Evolutionary conservation across 2,113 vertebrate genomes (phyloP).

Genomic region (Cromileptes altivelis): DNA sequence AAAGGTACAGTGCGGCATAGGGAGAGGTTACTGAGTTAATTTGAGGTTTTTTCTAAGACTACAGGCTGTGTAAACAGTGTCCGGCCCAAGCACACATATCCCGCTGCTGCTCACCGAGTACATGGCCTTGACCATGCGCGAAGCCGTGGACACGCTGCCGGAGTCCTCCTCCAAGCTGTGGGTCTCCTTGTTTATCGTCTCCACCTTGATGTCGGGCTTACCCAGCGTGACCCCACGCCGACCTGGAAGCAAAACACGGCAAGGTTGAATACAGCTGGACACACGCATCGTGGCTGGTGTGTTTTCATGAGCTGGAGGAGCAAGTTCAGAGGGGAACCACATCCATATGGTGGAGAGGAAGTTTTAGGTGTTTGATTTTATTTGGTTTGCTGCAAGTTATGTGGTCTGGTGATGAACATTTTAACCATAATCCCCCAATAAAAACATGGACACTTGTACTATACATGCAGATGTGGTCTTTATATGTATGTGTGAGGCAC

Average conservation of each 20-base stretch:
- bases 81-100: constrained; percentile 45
- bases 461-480: constrained; percentile 10
- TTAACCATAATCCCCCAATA: neutral
- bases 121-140: constrained; percentile 98
- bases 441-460: neutral
- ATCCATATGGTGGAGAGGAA: constrained; percentile 27
- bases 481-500: constrained; percentile 7
- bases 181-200: constrained; percentile 96
- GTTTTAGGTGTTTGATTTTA: constrained; percentile 8
- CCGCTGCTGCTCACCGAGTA: constrained; percentile 90
- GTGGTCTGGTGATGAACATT: neutral
- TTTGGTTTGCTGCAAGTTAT: neutral
- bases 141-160: constrained; percentile 93
- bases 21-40: constrained; percentile 68
- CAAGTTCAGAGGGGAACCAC: constrained; percentile 21
- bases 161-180: constrained; percentile 95
- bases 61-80: constrained; percentile 70
- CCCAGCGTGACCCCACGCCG: constrained; percentile 95
- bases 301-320: constrained; percentile 43
- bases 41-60: constrained; percentile 48
- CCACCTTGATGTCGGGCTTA: constrained; percentile 98
- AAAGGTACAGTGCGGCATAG: constrained; percentile 35
- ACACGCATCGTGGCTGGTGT: neutral
- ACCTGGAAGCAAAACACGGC: constrained; percentile 84
- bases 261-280: constrained; percentile 63